Percentiles rank a stretch among this genome's conserved stretches.
These are phyloP conservation scores for Platysteira castanea DNA, from an alignment of 2,113 vertebrate species.

Conservation along the genomic window DNA sequence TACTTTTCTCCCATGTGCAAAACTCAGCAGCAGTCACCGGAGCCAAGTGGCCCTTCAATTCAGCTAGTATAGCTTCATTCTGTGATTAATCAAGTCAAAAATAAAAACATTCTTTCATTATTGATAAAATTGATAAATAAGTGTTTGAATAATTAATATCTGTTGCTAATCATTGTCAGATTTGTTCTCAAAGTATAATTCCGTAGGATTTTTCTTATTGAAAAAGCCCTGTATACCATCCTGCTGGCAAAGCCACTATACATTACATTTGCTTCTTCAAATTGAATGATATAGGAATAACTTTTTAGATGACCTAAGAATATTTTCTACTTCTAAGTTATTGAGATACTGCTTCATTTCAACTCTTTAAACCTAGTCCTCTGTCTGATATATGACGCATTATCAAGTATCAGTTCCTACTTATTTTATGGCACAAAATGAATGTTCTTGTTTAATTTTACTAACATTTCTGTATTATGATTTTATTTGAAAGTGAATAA, in stretches of 20 bases:
- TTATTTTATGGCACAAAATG: not conserved
- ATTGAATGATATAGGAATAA: not conserved
- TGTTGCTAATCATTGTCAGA: not conserved
- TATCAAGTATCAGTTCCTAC: not conserved
- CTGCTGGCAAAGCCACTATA: not conserved
- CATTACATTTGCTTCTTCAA: not conserved
- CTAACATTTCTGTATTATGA: not conserved
- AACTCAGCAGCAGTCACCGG: conserved; percentile 84
- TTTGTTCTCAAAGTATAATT: not conserved
- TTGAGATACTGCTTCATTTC: not conserved
- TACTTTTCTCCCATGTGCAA: conserved; percentile 75
- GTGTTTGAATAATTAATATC: not conserved
- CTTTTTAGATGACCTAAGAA: not conserved
- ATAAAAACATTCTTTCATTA: too few relatives aligned
- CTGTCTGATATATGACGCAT: not conserved
- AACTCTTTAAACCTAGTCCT: not conserved
- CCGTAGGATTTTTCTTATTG: not conserved
- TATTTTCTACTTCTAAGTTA: not conserved
- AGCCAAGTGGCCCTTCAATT: conserved; percentile 77
- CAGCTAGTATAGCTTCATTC: conserved; percentile 43
- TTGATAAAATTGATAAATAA: not conserved
- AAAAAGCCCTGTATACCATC: not conserved
- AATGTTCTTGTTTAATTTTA: not conserved
- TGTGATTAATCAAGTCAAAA: conserved; percentile 15
- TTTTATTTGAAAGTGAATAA: not conserved